Evolutionary conservation across 2,797 vertebrate species (phyloP), one percentile per base, ranked within the genome.

Genomic region (Chaetodon trifasciatus): DNA sequence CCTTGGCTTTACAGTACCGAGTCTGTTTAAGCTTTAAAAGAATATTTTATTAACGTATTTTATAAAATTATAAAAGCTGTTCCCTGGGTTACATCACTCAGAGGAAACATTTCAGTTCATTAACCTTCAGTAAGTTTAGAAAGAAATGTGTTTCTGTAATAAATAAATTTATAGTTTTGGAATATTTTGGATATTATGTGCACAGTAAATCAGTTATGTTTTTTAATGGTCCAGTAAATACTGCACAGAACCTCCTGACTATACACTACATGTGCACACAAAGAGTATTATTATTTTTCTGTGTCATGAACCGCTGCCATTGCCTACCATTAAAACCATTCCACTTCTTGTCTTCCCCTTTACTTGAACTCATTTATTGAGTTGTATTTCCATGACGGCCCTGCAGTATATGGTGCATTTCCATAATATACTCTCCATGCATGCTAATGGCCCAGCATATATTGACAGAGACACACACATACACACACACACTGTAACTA

Each of bases 101-200:
- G 37, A 76, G 5, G 19, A 73, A 40, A 60, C 0, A 64, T 47
- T 62, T 65, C 24, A 63, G 28, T 44, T 79, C 24, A 65, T 60
- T 76, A 16, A 82, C 52, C 5, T 47, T 69, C 5, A 70, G 9
- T 70, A 73, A 6, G 10, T 71, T 60, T 79, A 21, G 17, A 62
- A 76, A 78, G 58, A 76, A 62, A 52, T 69, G 2, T n/a, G 62
- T 74, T 70, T 24, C 32, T 50, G 24, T 50, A 63, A 44, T 55
- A 62, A 67, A 68, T 24, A 2, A 3, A 52, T 72, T 67, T 63
- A 70, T 56, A 73, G 52, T 64, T 71, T 57, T 42, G 60, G 35
- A 64, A 68, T 70, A 78, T 62, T 73, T 71, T 10, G 39, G 21
- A 74, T 63, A 69, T 76, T 79, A 67, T 50, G 65, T 50, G 70